Evolutionary conservation across 2,113 vertebrate genomes (phyloP), one percentile per base, ranked within the genome.

Genomic region (Colinus virginianus): DNA sequence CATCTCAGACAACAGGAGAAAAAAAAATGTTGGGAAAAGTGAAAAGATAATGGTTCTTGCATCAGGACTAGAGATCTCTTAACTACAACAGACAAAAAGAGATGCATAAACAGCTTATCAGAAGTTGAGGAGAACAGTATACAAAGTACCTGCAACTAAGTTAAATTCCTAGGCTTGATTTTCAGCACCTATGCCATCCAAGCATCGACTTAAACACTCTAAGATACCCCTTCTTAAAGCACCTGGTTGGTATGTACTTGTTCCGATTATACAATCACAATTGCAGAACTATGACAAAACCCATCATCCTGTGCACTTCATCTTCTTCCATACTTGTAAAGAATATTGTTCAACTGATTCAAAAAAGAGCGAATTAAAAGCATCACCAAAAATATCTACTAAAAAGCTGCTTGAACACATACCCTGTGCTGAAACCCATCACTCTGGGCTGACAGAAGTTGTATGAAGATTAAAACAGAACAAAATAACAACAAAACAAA

Each of bases 361-460:
- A 38, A 26, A 69, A 80, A 87, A 90, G 28, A 89, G 34, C 48
- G 74, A 94, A 11, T 72, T 87, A 94, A 93, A 94, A 93, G 13
- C 43, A 46, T 81, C 20, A 63, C 59, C 40, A 96, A 95, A 80
- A 94, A 48, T 13, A 70, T 25, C 46, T 87, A 56, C 79, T 79
- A 90, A 91, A 87, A 92, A 79, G 45, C 55, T 81, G 62, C 48
- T 51, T 83, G 70, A 93, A 92, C 11, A 88, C 23, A 13, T 76
- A 49, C 49, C 53, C 67, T 61, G 5, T 67, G 46, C 21, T 58
- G 36, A 87, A 46, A 94, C 6, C 6, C 9, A 83, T 45, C 84
- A 84, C 7, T 3, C 25, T 48, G 25, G 62, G n/a, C 64, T 68
- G 64, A 89, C 6, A 7, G 23, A 94, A 78, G 66, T 3, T 84